Evolutionary conservation across 1,140 invertebrate genomes (phyloP).

Genomic region (Chelonus insularis): DNA sequence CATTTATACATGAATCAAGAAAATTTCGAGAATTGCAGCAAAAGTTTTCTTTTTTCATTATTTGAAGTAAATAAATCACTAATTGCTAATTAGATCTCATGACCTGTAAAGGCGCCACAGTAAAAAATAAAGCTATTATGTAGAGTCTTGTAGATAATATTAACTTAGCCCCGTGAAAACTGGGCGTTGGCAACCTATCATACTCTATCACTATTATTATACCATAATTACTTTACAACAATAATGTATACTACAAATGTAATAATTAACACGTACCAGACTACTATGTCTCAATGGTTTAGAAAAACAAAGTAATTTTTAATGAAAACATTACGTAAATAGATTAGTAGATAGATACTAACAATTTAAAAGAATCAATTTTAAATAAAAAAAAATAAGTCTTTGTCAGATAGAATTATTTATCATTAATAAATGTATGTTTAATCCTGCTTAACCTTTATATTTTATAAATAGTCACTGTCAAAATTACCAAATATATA

Average conservation of each 20-base stretch:
- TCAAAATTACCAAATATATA: no score
- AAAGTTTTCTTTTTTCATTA: slow-evolving; percentile 25
- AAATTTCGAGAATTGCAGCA: slow-evolving; percentile 1
- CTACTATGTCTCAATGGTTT: neutral
- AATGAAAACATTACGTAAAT: no score
- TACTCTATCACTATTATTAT: neutral
- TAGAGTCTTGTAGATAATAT: no score
- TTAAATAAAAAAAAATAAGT: no score
- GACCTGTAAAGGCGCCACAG: slow-evolving; percentile 30
- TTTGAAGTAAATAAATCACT: slow-evolving; percentile 44
- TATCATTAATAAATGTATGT: no score
- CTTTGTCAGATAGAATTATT: no score
- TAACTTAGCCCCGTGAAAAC: neutral
- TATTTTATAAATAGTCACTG: no score
- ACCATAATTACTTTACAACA: neutral
- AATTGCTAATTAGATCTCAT: slow-evolving; percentile 53
- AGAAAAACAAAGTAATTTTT: no score
- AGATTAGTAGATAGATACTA: no score
- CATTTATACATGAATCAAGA: neutral
- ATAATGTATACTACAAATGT: slow-evolving; percentile 5
- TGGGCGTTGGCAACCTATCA: slow-evolving; percentile 10
- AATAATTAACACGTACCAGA: slow-evolving; percentile 3
- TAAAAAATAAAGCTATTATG: neutral
- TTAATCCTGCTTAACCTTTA: no score
- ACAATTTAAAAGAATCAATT: no score